These are phyloP conservation scores for Varecia variegata DNA, from an alignment of 2,797 vertebrate species.

Conservation along the genomic window DNA sequence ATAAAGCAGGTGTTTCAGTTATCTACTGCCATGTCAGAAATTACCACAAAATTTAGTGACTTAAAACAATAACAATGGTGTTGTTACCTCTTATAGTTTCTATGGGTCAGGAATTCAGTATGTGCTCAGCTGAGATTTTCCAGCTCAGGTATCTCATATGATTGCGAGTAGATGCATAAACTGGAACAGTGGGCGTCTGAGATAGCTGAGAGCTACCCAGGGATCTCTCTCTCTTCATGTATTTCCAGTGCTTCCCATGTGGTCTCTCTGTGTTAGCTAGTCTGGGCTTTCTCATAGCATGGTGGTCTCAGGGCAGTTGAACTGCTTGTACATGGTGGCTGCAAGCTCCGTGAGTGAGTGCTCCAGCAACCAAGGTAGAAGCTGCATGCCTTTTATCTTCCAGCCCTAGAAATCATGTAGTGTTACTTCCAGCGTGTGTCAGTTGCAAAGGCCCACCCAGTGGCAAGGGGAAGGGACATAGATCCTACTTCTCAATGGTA, in stretches of 20 bases:
- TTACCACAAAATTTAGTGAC: background rate
- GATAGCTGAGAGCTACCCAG: background rate
- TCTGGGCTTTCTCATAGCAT: background rate
- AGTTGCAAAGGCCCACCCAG: background rate
- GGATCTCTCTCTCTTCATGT: no score
- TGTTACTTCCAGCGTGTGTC: background rate
- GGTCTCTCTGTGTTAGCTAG: background rate
- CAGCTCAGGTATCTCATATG: background rate
- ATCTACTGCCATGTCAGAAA: background rate
- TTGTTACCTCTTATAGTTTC: background rate
- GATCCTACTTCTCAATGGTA: background rate
- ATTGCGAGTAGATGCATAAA: background rate
- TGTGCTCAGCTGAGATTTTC: background rate
- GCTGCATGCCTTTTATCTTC: background rate
- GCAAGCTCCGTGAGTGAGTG: background rate
- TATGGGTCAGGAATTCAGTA: background rate
- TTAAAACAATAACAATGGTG: background rate
- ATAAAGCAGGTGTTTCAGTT: background rate
- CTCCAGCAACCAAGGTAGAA: background rate
- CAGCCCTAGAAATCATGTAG: background rate
- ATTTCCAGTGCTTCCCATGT: background rate
- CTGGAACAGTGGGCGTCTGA: background rate
- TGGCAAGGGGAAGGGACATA: background rate
- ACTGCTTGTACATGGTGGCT: background rate
- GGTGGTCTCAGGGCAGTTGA: background rate